phyloP scores from a whole-genome alignment of 1,140 invertebrate genomes.

The Galendromus occidentalis region DNA sequence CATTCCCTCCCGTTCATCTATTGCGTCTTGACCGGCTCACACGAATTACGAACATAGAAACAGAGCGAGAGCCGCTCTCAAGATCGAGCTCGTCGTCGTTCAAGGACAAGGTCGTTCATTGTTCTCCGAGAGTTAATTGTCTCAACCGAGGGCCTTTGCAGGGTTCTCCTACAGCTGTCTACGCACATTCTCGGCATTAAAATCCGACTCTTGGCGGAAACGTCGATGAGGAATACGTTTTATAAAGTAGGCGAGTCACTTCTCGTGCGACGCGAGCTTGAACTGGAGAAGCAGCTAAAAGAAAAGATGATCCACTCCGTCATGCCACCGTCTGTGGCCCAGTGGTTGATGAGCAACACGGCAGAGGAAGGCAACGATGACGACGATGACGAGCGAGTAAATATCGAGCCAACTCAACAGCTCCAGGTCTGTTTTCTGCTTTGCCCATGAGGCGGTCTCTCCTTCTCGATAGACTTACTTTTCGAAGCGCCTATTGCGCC shows the following conservation, averaged over 20 bases:
- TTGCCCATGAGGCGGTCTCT: too few relatives aligned
- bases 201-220: constrained; percentile 70
- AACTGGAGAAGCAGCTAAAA: constrained; percentile 79
- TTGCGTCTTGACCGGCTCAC: too few relatives aligned
- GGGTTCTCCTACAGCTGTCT: constrained; percentile 59
- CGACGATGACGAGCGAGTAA: constrained; percentile 26
- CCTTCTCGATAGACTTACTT: too few relatives aligned
- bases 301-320: constrained; percentile 94
- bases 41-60: too few relatives aligned
- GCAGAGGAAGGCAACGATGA: constrained; percentile 35
- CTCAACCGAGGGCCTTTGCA: constrained; percentile 32
- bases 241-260: constrained; percentile 87
- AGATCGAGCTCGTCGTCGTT: too few relatives aligned
- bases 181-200: constrained; percentile 80
- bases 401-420: neutral
- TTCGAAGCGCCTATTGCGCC: too few relatives aligned
- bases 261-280: constrained; percentile 59
- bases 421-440: constrained; percentile 13
- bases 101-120: neutral
- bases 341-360: constrained; percentile 44
- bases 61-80: too few relatives aligned
- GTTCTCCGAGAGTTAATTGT: constrained; percentile 25
- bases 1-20: too few relatives aligned
- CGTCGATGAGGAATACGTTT: constrained; percentile 78
- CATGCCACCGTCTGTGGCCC: constrained; percentile 77